Evolutionary conservation across 2,113 vertebrate species (phyloP).

Genomic region (Rhabdomys dilectus): DNA sequence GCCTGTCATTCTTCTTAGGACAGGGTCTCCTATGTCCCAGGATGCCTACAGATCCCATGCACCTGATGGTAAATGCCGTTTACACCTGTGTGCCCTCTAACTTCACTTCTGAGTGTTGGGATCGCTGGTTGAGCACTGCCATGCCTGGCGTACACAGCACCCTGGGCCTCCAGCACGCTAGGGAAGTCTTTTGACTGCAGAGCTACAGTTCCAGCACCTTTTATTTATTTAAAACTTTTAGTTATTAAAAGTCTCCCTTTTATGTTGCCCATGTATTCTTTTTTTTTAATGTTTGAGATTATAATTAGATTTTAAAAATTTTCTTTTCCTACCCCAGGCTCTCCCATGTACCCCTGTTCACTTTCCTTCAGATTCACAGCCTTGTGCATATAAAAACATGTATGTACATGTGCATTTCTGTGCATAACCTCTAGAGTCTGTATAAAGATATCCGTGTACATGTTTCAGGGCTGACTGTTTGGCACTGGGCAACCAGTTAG

Average conservation of each 20-base stretch:
- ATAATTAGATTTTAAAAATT: not conserved
- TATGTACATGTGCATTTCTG: not conserved
- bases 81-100: not conserved
- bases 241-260: constrained; percentile 9
- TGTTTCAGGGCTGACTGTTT: not conserved
- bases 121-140: not conserved
- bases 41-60: not conserved
- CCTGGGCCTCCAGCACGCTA: not conserved
- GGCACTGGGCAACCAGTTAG: not conserved
- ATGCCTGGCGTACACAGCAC: not conserved
- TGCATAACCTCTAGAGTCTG: not conserved
- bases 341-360: not conserved
- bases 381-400: not conserved
- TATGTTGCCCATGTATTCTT: not conserved
- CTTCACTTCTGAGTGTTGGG: not conserved
- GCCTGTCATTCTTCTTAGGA: not conserved
- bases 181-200: not conserved
- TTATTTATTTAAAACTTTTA: not conserved
- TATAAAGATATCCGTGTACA: not conserved
- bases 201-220: not conserved
- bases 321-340: not conserved
- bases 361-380: not conserved
- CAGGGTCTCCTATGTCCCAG: not conserved
- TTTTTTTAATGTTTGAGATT: not conserved
- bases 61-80: too few species aligned